These are phyloP conservation scores for Calidris pugnax DNA, from an alignment of 2,113 vertebrate species.

Conservation along the genomic window DNA sequence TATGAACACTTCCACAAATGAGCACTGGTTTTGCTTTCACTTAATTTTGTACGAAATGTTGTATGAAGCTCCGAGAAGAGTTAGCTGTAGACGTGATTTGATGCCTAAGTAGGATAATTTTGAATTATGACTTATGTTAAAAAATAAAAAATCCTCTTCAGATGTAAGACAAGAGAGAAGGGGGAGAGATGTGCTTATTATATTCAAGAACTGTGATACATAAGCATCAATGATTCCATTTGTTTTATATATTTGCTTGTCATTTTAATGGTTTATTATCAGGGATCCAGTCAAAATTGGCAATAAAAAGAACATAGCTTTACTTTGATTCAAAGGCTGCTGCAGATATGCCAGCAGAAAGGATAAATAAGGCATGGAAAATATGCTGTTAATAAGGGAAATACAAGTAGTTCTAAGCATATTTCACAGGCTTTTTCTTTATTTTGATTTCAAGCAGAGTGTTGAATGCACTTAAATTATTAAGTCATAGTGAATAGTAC, in stretches of 20 bases:
- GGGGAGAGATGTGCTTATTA: constrained; percentile 10
- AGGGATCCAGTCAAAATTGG: constrained; percentile 52
- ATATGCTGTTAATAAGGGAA: constrained; percentile 60
- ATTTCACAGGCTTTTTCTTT: constrained; percentile 54
- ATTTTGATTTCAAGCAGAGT: constrained; percentile 58
- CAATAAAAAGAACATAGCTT: constrained; percentile 60
- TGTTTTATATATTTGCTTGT: constrained; percentile 60
- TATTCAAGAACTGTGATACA: constrained; percentile 20
- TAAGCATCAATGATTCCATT: constrained; percentile 42
- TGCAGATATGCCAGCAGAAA: constrained; percentile 47
- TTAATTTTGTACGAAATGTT: not conserved
- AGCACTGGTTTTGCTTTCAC: not conserved
- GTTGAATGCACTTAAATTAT: constrained; percentile 60
- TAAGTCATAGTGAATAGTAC: constrained; percentile 35
- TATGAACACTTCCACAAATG: not conserved
- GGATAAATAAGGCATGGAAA: constrained; percentile 63
- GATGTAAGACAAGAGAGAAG: not conserved
- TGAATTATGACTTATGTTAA: constrained; percentile 14
- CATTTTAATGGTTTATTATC: constrained; percentile 65
- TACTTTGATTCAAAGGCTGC: constrained; percentile 55
- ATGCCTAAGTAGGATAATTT: not conserved
- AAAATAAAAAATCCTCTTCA: constrained; percentile 12
- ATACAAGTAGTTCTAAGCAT: constrained; percentile 44
- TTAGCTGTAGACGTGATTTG: not conserved
- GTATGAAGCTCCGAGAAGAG: not conserved